A percentile compares a stretch with the other conserved stretches of the same genome.
phyloP scores from a whole-genome alignment of 2,888 invertebrate genomes.

The Teleiodes luculella region DNA sequence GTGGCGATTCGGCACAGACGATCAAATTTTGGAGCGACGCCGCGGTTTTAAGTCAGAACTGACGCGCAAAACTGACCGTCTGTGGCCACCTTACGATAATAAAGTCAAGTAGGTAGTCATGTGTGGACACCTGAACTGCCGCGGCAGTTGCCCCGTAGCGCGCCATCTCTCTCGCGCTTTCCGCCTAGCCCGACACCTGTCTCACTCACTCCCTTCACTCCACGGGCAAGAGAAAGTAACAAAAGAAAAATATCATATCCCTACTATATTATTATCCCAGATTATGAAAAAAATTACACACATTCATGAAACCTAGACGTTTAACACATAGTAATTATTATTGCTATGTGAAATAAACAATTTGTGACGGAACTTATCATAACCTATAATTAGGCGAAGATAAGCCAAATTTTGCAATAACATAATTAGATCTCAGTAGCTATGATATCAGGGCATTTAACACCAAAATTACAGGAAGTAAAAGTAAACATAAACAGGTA shows the following conservation, averaged over 20 bases:
- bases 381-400: conserved; percentile 48
- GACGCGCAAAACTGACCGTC: too few relatives aligned
- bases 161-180: conserved; percentile 52
- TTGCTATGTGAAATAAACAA: conserved; percentile 44
- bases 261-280: conserved; percentile 54
- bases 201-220: conserved; percentile 72
- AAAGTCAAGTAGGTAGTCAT: conserved; percentile 49
- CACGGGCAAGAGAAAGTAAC: conserved; percentile 75
- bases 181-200: conserved; percentile 36
- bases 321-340: conserved; percentile 22
- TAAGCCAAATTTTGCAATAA: conserved; percentile 37
- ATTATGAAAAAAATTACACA: conserved; percentile 29
- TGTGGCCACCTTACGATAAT: too few relatives aligned
- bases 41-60: too few relatives aligned
- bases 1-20: too few relatives aligned
- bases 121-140: conserved; percentile 39
- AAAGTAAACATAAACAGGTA: conserved; percentile 69
- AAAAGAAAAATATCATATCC: conserved; percentile 72
- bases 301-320: conserved; percentile 21
- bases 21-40: too few relatives aligned
- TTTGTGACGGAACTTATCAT: conserved; percentile 40
- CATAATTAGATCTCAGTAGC: conserved; percentile 43
- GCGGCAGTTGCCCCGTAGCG: conserved; percentile 52
- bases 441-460: conserved; percentile 33
- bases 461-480: conserved; percentile 30